Conservation (phyloP, 2,797 vertebrate genomes). For the Cirrhinus molitorella region DNA sequence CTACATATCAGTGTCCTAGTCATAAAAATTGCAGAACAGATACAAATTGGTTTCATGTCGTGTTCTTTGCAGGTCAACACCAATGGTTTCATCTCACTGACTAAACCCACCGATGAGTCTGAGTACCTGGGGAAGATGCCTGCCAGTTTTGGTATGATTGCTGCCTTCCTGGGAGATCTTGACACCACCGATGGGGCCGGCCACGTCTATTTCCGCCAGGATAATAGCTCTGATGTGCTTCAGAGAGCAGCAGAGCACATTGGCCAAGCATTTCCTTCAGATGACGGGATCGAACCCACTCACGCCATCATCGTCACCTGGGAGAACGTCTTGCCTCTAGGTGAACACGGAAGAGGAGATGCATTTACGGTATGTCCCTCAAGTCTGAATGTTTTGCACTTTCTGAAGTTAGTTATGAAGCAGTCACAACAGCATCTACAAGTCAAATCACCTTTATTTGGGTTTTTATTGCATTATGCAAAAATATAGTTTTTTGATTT, state of each 20-base stretch:
- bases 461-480: no score
- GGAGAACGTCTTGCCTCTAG: constrained; percentile 82
- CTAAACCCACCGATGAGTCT: constrained; percentile 74
- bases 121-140: constrained; percentile 86
- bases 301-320: constrained; percentile 87
- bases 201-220: constrained; percentile 86
- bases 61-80: constrained; percentile 81
- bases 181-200: constrained; percentile 83
- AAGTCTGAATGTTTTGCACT: not conserved
- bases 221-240: constrained; percentile 74
- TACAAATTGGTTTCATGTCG: not conserved
- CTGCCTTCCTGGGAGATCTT: constrained; percentile 88
- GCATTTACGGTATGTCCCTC: constrained; percentile 75
- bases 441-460: not conserved
- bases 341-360: constrained; percentile 66
- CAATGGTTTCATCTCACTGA: constrained; percentile 87
- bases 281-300: constrained; percentile 70
- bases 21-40: not conserved
- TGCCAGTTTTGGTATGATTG: constrained; percentile 80
- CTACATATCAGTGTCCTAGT: not conserved
- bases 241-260: constrained; percentile 73
- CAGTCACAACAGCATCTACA: not conserved
- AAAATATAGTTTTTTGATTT: no score
- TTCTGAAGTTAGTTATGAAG: not conserved
- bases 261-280: constrained; percentile 80